These are phyloP conservation scores for Platalea minor DNA, from an alignment of 2,797 vertebrate species.

Conservation along the genomic window DNA sequence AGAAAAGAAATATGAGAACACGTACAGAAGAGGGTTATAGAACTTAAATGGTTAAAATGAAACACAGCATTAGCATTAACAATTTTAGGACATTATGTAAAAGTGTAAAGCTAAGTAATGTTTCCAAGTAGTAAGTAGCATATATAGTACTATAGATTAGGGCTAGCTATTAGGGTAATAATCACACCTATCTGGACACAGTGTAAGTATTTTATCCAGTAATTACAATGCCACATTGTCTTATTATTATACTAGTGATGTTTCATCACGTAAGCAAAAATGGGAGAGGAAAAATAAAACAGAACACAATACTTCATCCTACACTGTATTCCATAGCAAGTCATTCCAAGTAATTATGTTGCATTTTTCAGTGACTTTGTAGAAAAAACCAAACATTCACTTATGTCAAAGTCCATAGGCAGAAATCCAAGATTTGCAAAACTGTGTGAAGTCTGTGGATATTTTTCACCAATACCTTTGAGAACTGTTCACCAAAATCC, in stretches of 20 bases:
- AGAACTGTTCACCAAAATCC: not conserved
- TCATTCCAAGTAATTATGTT: not conserved
- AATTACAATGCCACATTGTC: not conserved
- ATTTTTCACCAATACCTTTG: not conserved
- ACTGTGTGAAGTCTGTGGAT: not conserved
- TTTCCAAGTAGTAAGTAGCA: not conserved
- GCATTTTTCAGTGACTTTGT: not conserved
- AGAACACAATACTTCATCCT: not conserved
- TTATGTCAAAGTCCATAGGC: not conserved
- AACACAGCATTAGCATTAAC: not conserved
- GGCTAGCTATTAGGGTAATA: not conserved
- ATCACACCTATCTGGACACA: not conserved
- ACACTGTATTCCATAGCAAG: not conserved
- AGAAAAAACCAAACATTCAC: not conserved
- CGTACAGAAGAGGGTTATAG: not conserved
- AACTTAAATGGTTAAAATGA: not conserved
- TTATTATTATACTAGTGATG: not conserved
- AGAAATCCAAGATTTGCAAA: not conserved
- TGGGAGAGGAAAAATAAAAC: not conserved
- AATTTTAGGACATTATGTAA: not conserved
- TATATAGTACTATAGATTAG: not conserved
- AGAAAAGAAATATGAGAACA: not conserved
- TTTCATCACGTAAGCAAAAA: not conserved
- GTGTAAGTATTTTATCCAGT: not conserved
- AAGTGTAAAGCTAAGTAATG: not conserved